Evolutionary conservation across 2,113 vertebrate genomes (phyloP).

Genomic region (Herpetotheres cachinnans): DNA sequence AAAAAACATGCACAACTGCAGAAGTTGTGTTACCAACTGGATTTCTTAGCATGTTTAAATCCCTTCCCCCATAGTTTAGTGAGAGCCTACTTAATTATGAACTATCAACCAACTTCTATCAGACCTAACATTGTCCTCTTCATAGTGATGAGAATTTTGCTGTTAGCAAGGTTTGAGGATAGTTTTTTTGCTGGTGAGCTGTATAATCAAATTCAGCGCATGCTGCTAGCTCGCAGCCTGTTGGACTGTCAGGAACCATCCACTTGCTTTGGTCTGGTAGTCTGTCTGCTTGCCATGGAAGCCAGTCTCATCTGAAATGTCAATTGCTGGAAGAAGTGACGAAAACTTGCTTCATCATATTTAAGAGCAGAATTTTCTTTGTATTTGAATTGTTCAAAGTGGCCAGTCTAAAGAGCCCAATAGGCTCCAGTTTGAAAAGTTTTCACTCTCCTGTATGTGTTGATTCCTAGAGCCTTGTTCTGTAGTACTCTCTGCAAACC

Average conservation of each 20-base stretch:
- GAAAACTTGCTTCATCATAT: not conserved
- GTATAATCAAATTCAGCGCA: not conserved
- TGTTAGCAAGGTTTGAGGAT: not conserved
- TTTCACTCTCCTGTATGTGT: not conserved
- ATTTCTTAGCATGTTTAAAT: not conserved
- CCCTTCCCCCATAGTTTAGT: not conserved
- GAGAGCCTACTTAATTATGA: not conserved
- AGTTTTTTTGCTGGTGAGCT: not conserved
- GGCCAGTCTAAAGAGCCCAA: not conserved
- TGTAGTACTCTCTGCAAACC: not conserved
- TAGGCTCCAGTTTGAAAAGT: not conserved
- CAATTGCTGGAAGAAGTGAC: not conserved
- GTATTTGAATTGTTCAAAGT: not conserved
- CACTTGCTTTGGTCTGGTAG: not conserved
- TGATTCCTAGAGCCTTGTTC: not conserved
- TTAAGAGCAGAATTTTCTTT: not conserved
- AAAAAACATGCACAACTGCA: not conserved
- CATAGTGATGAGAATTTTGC: not conserved
- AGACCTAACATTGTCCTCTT: not conserved
- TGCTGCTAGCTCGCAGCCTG: not conserved
- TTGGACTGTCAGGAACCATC: not conserved
- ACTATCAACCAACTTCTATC: not conserved
- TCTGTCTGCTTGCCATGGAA: not conserved
- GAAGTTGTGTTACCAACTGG: not conserved
- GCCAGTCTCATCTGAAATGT: not conserved